phyloP scores from a whole-genome alignment of 2,888 invertebrate genomes.

The Caenorhabditis panamensis region DNA sequence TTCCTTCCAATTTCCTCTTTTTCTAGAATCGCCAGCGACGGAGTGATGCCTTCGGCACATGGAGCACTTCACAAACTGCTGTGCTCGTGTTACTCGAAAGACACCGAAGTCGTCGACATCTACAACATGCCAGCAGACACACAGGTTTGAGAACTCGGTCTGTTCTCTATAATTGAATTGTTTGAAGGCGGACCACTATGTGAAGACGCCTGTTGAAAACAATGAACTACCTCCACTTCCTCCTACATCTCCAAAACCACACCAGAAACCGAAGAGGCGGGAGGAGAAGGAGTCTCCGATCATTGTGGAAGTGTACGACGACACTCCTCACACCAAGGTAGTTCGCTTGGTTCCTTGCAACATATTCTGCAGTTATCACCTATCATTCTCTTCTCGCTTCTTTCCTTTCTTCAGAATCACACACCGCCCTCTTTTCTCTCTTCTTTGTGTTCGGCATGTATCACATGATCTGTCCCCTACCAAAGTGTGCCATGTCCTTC shows the following conservation, averaged over 20 bases:
- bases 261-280: too few relatives aligned
- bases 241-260: too few relatives aligned
- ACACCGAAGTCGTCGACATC: constrained; percentile 48
- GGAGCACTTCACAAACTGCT: constrained; percentile 60
- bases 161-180: constrained; percentile 15
- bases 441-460: constrained; percentile 23
- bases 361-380: not conserved
- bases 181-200: constrained; percentile 17
- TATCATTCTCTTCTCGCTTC: not conserved
- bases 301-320: constrained; percentile 59
- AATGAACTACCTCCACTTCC: constrained; percentile 10
- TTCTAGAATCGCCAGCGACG: constrained; percentile 59
- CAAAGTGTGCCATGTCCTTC: constrained; percentile 25
- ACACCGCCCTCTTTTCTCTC: not conserved
- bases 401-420: constrained; percentile 3
- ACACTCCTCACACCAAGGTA: constrained; percentile 22
- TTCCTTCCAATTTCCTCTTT: constrained; percentile 15
- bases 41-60: constrained; percentile 64
- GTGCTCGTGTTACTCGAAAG: constrained; percentile 59
- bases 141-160: not conserved
- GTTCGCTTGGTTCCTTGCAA: not conserved
- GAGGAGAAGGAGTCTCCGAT: constrained; percentile 38
- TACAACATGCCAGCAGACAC: constrained; percentile 12
- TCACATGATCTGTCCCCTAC: constrained; percentile 23
- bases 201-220: constrained; percentile 22